Conservation (phyloP, 1,140 invertebrate genomes). For the Lasioglossum albipes region DNA sequence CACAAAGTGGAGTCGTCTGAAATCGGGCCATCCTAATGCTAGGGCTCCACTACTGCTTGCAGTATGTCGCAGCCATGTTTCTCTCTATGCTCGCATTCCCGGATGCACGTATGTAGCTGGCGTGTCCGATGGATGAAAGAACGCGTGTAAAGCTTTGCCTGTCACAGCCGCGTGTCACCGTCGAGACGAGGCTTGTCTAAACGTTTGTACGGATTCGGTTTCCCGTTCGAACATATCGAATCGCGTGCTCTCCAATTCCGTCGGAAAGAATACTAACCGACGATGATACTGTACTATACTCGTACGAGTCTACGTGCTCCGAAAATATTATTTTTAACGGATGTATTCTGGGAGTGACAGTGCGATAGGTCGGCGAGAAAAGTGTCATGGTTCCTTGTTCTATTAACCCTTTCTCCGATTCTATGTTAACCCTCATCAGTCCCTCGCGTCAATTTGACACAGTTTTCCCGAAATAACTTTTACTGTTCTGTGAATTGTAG, state of each 20-base stretch:
- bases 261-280: not conserved
- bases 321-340: not conserved
- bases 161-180: constrained; percentile 43
- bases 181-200: constrained; percentile 32
- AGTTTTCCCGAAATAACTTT: no score
- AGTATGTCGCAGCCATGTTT: not conserved
- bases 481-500: no score
- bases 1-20: not conserved
- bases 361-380: not conserved
- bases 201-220: constrained; percentile 40
- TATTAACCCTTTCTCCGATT: no score
- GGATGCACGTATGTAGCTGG: constrained; percentile 22
- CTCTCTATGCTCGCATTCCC: not conserved
- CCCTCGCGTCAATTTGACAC: no score
- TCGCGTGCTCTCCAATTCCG: not conserved
- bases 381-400: not conserved
- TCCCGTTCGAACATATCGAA: constrained; percentile 25
- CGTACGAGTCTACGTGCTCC: not conserved
- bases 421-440: no score
- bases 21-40: constrained; percentile 18
- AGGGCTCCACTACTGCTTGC: constrained; percentile 23
- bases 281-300: not conserved
- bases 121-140: constrained; percentile 20
- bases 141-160: constrained; percentile 32
- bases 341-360: not conserved